These are phyloP conservation scores for Drosophila macrospina DNA, from an alignment of 2,888 invertebrate species.

Conservation along the genomic window DNA sequence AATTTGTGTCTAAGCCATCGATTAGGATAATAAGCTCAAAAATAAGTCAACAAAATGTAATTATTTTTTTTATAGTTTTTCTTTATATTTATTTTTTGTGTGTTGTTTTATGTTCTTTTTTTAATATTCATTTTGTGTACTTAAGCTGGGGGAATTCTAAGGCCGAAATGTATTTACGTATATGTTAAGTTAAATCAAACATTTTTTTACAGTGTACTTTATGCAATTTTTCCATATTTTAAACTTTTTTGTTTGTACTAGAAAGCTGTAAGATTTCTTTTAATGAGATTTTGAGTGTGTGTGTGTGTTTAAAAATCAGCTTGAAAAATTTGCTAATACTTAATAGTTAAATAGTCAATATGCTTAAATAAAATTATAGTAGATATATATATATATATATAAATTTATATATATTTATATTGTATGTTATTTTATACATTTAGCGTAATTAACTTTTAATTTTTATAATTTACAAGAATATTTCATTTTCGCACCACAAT, in stretches of 20 bases:
- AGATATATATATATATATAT: constrained; percentile 33
- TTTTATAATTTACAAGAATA: constrained; percentile 56
- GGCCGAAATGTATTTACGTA: constrained; percentile 76
- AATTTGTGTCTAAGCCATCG: not conserved
- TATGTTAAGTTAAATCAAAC: constrained; percentile 55
- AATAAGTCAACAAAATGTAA: too few species aligned
- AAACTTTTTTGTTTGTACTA: constrained; percentile 66
- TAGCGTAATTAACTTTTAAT: constrained; percentile 47
- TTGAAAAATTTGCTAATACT: constrained; percentile 78
- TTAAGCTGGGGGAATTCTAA: constrained; percentile 74
- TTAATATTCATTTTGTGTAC: constrained; percentile 55
- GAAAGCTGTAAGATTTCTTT: constrained; percentile 60
- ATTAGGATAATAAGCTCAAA: not conserved
- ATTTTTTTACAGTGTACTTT: constrained; percentile 63
- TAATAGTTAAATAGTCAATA: constrained; percentile 70
- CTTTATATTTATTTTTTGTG: constrained; percentile 64
- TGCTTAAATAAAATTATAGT: constrained; percentile 60
- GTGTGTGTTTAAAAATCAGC: constrained; percentile 59
- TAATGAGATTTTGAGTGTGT: constrained; percentile 1
- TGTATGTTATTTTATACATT: constrained; percentile 69
- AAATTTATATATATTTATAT: constrained; percentile 22
- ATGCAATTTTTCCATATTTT: constrained; percentile 40
- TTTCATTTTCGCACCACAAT: constrained; percentile 43
- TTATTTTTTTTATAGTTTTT: constrained; percentile 58
- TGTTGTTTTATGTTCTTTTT: constrained; percentile 44